Percentiles rank a stretch among this genome's conserved stretches.
phyloP scores from a whole-genome alignment of 2,113 vertebrate species.

The Geococcyx californianus region DNA sequence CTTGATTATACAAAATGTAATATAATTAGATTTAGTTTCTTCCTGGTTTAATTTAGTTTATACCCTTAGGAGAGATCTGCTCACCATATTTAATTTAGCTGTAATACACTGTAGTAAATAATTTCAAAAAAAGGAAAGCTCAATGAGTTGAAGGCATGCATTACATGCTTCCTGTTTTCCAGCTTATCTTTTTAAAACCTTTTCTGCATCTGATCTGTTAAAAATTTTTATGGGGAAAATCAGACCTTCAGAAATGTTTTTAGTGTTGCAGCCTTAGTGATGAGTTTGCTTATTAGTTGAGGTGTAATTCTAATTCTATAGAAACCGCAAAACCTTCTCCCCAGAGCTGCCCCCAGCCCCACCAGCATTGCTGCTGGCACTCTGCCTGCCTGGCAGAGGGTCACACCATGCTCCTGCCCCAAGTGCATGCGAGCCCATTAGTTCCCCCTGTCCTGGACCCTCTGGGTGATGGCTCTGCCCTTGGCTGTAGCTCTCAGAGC shows the following conservation, averaged over 20 bases:
- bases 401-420: neutral
- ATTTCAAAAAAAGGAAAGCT: constrained; percentile 45
- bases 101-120: constrained; percentile 45
- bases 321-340: neutral
- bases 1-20: constrained; percentile 35
- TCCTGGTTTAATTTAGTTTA: constrained; percentile 63
- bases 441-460: rapidly evolving
- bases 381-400: neutral
- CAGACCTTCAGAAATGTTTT: neutral
- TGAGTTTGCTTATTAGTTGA: neutral
- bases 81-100: constrained; percentile 63
- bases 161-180: constrained; percentile 12
- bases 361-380: rapidly evolving
- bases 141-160: constrained; percentile 11
- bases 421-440: rapidly evolving
- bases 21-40: constrained; percentile 46
- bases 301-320: neutral
- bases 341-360: neutral
- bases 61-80: constrained; percentile 46
- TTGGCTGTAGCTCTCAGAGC: neutral
- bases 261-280: neutral
- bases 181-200: neutral
- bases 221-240: neutral
- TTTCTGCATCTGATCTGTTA: constrained; percentile 8
- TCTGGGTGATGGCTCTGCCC: neutral